Percentiles rank a stretch among this genome's conserved stretches.
These are phyloP conservation scores for Cepphus grylle DNA, from an alignment of 2,113 vertebrate species.

Conservation along the genomic window DNA sequence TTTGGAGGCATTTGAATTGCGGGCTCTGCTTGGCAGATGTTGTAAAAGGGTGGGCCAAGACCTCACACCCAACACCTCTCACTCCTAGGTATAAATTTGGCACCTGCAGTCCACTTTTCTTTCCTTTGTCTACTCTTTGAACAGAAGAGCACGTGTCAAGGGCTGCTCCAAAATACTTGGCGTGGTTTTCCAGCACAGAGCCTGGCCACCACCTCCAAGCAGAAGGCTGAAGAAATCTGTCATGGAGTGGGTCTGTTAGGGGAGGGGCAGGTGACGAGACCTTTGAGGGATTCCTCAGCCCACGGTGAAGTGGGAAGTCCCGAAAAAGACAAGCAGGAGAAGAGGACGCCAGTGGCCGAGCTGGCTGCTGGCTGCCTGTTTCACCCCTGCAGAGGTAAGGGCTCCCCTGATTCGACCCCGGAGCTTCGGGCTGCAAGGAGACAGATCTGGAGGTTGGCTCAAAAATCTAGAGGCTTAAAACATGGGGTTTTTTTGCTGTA, in stretches of 20 bases:
- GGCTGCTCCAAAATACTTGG: background rate
- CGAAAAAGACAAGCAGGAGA: background rate
- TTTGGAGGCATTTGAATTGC: background rate
- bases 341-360: background rate
- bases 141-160: background rate
- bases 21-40: background rate
- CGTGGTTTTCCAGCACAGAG: background rate
- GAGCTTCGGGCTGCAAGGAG: accelerated
- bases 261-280: background rate
- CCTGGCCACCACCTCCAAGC: background rate
- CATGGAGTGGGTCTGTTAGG: background rate
- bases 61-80: background rate
- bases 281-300: background rate
- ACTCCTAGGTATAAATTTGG: background rate
- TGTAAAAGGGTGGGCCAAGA: background rate
- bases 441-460: background rate
- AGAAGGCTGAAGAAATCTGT: background rate
- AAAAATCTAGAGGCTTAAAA: background rate
- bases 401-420: background rate
- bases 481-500: accelerated
- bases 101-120: background rate
- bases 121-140: background rate
- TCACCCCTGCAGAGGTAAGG: background rate
- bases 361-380: background rate
- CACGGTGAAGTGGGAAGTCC: accelerated